Conservation (phyloP, 2,113 vertebrate species). For the Mus pahari region DNA sequence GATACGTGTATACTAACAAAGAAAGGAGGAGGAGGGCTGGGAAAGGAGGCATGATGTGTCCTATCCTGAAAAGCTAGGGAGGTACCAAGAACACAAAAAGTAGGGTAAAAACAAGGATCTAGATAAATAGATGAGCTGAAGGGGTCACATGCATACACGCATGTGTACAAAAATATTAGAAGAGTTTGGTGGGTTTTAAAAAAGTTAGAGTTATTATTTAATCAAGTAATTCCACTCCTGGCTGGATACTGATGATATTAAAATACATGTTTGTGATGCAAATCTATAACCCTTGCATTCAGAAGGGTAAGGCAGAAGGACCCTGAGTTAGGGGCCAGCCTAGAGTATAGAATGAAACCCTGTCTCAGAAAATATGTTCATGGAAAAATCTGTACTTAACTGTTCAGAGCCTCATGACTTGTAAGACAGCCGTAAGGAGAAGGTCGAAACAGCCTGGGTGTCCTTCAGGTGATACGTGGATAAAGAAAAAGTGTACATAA, state of each 20-base stretch:
- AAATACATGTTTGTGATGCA: neutral
- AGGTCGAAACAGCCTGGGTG: neutral
- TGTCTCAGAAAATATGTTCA: neutral
- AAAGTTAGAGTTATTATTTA: neutral
- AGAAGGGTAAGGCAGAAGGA: neutral
- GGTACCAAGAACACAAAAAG: conserved; percentile 34
- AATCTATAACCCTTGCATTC: neutral
- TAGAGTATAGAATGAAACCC: neutral
- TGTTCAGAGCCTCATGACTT: conserved; percentile 17
- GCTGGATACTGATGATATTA: neutral
- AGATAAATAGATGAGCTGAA: neutral
- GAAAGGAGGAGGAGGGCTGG: neutral
- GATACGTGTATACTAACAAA: neutral
- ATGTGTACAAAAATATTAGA: neutral
- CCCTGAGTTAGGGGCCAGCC: neutral
- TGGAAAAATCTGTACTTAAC: neutral
- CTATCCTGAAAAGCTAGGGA: neutral
- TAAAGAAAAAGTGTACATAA: neutral
- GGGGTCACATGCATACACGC: neutral
- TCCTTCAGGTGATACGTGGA: neutral
- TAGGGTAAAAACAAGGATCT: conserved; percentile 49
- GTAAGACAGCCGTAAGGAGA: neutral
- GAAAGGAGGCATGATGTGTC: neutral
- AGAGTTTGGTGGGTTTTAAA: neutral
- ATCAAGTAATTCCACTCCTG: conserved; percentile 19